Evolutionary conservation across 2,113 vertebrate genomes (phyloP).

Genomic region (Galbula dea): DNA sequence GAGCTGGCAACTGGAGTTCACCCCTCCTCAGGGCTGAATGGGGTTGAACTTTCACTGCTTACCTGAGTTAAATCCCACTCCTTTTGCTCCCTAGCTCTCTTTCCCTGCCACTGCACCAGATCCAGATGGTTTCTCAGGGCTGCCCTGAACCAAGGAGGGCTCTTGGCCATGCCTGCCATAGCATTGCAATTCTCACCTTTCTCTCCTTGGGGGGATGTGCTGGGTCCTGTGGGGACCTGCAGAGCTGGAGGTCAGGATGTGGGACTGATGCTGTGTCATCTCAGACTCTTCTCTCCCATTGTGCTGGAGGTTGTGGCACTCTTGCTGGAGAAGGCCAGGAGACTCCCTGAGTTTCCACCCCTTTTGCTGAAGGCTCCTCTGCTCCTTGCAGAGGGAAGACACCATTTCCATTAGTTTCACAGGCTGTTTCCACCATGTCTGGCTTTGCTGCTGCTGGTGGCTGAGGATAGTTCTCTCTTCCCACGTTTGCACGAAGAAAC

Average conservation of each 20-base stretch:
- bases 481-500: background rate
- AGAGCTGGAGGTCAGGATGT: background rate
- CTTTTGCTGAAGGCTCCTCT: background rate
- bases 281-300: fast-evolving
- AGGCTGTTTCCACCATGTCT: background rate
- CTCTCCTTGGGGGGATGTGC: background rate
- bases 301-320: fast-evolving
- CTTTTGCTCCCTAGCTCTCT: background rate
- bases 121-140: background rate
- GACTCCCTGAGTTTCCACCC: background rate
- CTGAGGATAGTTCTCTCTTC: background rate
- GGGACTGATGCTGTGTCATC: background rate
- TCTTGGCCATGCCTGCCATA: background rate
- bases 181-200: background rate
- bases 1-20: background rate
- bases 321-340: background rate
- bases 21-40: fast-evolving
- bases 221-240: fast-evolving
- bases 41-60: background rate
- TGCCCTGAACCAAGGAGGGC: background rate
- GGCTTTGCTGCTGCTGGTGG: background rate
- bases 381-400: background rate
- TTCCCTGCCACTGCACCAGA: fast-evolving
- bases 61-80: background rate
- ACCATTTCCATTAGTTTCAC: background rate